A percentile compares a stretch with the other conserved stretches of the same genome.
Evolutionary conservation across 2,113 vertebrate species (phyloP).

Genomic region (Catharus minimus): DNA sequence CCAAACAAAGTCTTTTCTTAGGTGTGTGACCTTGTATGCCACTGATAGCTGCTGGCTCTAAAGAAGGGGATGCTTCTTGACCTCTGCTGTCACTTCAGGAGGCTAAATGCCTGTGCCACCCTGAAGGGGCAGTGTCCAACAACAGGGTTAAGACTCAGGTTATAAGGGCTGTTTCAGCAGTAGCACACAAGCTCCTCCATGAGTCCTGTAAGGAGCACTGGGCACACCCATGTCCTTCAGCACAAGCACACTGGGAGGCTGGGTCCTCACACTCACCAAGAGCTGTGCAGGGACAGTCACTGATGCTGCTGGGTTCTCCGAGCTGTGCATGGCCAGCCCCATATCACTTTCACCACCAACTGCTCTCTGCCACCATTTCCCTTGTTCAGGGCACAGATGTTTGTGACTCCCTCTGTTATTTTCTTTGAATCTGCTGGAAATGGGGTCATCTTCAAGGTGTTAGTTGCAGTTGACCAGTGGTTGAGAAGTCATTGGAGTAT

Average conservation of each 20-base stretch:
- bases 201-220: neutral
- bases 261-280: rapidly evolving
- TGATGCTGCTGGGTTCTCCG: neutral
- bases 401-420: neutral
- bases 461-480: neutral
- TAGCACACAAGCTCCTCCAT: neutral
- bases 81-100: neutral
- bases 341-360: rapidly evolving
- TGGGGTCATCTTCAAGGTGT: neutral
- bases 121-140: neutral
- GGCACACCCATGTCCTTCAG: rapidly evolving
- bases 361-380: neutral
- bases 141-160: neutral
- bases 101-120: neutral
- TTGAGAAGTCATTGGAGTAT: neutral
- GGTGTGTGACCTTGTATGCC: neutral
- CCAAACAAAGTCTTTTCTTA: slow-evolving; percentile 9
- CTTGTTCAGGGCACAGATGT: neutral
- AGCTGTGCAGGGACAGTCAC: neutral
- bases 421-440: neutral
- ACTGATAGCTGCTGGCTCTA: neutral
- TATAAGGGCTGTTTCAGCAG: neutral
- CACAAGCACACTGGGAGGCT: rapidly evolving
- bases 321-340: neutral
- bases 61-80: neutral